Evolutionary conservation across 2,888 invertebrate genomes (phyloP), one percentile per base, ranked within the genome.

Genomic region (Rhagonycha lutea): DNA sequence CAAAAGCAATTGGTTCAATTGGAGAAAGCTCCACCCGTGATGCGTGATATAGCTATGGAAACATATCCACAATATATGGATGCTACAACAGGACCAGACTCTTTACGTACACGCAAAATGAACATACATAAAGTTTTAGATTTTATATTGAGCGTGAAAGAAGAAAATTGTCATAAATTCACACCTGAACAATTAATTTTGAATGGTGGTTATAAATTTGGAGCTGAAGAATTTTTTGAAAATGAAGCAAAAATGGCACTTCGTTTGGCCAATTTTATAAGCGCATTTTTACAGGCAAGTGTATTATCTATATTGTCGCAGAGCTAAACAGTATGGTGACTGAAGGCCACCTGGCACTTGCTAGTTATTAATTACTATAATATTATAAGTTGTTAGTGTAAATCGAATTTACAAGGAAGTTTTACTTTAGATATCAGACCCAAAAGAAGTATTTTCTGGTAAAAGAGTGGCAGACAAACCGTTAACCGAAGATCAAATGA

Each of bases 231-330:
- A 78, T 97, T 96, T 86, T 96, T 97, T 84, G 94, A 95, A 85
- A 97, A 97, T 84, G 97, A 99, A 89, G 98, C 98, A 0, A 95
- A 97, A 87, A 97, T 97, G 94, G 99, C 98, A 3, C 91, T 98
- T n/a, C 92, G 98, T 68, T 89, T 98, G 70, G 96, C 98, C 0
- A 98, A 99, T 87, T 99, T 99, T 86, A 94, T 98, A 80, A 97
- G 97, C 85, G 95, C 96, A 61, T 99, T 98, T 87, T 88, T 98
- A 81, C 98, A 98, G 91, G 93, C 93, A 85, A 76, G 74, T 68
- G 70, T 72, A 14, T 10, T 47, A 12, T 3, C 12, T 47, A 47
- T 10, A n/a, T 10, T 47, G 47, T 47, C 10, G 2, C 47, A 47
- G n/a, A 47, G 3, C 18, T 1, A 18, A 18, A 18, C 18, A 18